phyloP scores from a whole-genome alignment of 2,797 vertebrate species.

The Pseudochirops corinnae region DNA sequence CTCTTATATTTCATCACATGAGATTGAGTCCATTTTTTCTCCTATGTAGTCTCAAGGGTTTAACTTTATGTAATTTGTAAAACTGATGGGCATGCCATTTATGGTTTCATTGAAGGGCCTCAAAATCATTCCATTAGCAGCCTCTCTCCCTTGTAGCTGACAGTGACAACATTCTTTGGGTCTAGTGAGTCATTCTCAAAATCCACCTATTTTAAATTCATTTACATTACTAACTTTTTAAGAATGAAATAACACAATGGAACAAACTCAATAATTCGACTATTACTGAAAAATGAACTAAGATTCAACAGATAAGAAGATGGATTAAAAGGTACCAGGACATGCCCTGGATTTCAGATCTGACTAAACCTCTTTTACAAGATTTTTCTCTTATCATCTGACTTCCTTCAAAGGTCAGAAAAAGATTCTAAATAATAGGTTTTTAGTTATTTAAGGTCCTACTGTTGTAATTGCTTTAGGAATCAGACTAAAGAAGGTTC shows the following conservation, averaged over 20 bases:
- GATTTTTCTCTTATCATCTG: constrained; percentile 17
- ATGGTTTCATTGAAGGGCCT: neutral
- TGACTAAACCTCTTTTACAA: neutral
- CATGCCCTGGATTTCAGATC: neutral
- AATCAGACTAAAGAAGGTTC: constrained; percentile 1
- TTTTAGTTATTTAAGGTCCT: neutral
- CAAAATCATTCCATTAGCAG: neutral
- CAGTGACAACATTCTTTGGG: neutral
- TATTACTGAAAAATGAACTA: neutral
- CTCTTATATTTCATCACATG: neutral
- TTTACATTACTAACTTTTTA: constrained; percentile 9
- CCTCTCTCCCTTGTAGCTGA: neutral
- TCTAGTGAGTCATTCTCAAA: neutral
- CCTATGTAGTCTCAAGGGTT: neutral
- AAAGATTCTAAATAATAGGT: neutral
- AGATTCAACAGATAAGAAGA: neutral
- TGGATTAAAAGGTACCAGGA: neutral
- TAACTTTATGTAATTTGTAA: neutral
- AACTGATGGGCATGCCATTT: neutral
- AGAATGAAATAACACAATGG: neutral
- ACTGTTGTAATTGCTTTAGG: neutral
- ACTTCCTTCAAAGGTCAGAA: constrained; percentile 1
- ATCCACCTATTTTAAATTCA: neutral
- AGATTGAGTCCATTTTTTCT: neutral
- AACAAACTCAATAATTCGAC: neutral